Evolutionary conservation across 2,797 vertebrate genomes (phyloP), one percentile per base, ranked within the genome.

Genomic region (Phrynocephalus forsythii): DNA sequence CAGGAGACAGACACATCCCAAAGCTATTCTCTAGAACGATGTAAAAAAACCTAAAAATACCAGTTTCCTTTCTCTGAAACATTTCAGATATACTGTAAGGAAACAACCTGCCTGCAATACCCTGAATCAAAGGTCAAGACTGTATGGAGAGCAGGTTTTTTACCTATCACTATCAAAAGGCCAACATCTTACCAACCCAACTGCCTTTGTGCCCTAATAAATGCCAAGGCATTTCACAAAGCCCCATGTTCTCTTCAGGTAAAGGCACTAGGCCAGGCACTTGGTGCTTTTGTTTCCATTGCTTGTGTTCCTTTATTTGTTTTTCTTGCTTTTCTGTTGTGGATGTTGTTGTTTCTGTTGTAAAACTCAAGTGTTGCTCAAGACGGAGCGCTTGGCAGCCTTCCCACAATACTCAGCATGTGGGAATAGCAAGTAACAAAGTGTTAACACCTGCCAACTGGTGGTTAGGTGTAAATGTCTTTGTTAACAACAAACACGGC

Each of bases 391-490:
- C 96, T 98, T 99, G 99, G 98, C 99, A 99, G 96, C 44, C 96
- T 97, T 98, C 98, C 98, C 98, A 98, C 98, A 98, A 98, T 98
- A 97, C 98, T 96, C 97, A 97, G 98, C 98, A 98, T 98, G 98
- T 97, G 97, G 98, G 97, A 98, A 98, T 98, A 98, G 97, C 97
- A 96, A 96, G 98, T 96, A 97, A 97, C 98, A 97, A 96, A 97
- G 96, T 98, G 97, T 97, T 97, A 98, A 97, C 98, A 98, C 98
- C 97, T 98, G 99, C 98, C 98, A 99, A 98, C 97, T 98, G 97
- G 97, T 98, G 98, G 98, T 97, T 98, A 98, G 97, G 97, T 99
- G 98, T 98, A 98, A 98, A 99, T 97, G 98, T 99, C 98, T 99
- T 98, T 98, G 99, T 99, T 99, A 99, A 98, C 97, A 97, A 93